These are phyloP conservation scores for Ictidomys tridecemlineatus DNA, from an alignment of 2,113 vertebrate genomes.

Conservation along the genomic window DNA sequence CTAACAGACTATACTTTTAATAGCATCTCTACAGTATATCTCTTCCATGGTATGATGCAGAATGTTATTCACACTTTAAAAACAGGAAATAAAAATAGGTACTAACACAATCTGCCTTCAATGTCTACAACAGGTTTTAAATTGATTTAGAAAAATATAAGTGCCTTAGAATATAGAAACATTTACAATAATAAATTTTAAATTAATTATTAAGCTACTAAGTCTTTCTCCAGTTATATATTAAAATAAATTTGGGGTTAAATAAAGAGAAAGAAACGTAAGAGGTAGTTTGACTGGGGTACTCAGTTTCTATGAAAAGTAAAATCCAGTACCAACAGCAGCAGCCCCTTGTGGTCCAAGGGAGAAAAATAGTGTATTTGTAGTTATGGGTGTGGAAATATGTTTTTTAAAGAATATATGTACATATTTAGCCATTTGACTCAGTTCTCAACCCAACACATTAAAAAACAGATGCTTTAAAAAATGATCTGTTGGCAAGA, in stretches of 20 bases:
- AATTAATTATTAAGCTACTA: conserved; percentile 1
- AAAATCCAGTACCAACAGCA: conserved; percentile 82
- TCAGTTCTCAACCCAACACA: conserved; percentile 84
- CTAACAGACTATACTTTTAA: neutral
- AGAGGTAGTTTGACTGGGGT: neutral
- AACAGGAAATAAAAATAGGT: conserved; percentile 50
- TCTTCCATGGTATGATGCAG: neutral
- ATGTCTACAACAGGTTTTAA: conserved; percentile 60
- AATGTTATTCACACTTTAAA: conserved; percentile 33
- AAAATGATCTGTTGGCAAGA: conserved; percentile 87
- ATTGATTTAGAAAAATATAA: conserved; percentile 66
- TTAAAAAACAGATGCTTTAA: conserved; percentile 89
- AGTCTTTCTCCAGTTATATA: neutral
- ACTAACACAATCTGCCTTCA: conserved; percentile 36
- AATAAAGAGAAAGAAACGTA: conserved; percentile 5
- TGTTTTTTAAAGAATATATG: conserved; percentile 83
- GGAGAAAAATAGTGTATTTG: conserved; percentile 71
- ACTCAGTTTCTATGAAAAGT: conserved; percentile 75
- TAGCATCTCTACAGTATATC: neutral
- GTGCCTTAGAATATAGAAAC: conserved; percentile 33
- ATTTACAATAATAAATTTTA: conserved; percentile 36
- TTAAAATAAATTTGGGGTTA: neutral
- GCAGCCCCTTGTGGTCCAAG: conserved; percentile 88
- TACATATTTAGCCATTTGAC: conserved; percentile 89
- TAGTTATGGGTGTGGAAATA: conserved; percentile 79